These are phyloP conservation scores for Caerostris darwini DNA, from an alignment of 1,140 invertebrate species.

Conservation along the genomic window DNA sequence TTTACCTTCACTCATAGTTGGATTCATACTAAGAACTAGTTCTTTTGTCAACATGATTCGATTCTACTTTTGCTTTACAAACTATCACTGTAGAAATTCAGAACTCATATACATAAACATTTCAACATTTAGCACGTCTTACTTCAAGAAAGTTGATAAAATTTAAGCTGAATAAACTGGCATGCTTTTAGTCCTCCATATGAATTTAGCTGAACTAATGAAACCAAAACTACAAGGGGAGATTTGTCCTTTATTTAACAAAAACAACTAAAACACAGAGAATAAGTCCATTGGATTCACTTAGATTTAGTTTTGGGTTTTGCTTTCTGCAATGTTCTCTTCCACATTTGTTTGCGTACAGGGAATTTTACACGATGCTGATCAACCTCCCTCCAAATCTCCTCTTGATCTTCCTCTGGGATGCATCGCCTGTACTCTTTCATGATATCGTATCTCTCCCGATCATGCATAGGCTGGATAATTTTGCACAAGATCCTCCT, in stretches of 20 bases:
- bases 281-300: background rate
- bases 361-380: conserved; percentile 82
- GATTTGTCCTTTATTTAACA: background rate
- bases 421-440: conserved; percentile 93
- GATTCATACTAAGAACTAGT: no score
- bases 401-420: conserved; percentile 91
- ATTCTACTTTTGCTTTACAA: no score
- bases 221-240: background rate
- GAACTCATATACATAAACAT: no score
- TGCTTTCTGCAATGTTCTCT: conserved; percentile 53
- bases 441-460: conserved; percentile 97
- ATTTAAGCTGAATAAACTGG: no score
- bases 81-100: no score
- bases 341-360: conserved; percentile 36
- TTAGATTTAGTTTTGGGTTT: conserved; percentile 17
- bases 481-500: conserved; percentile 85
- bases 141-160: no score
- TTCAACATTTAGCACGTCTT: no score
- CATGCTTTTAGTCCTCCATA: no score
- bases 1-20: no score
- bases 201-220: no score
- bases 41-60: no score
- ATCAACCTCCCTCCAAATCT: conserved; percentile 92
- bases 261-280: background rate
- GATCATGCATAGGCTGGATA: conserved; percentile 86